These are phyloP conservation scores for Numida meleagris DNA, from an alignment of 2,113 vertebrate genomes.

Conservation along the genomic window DNA sequence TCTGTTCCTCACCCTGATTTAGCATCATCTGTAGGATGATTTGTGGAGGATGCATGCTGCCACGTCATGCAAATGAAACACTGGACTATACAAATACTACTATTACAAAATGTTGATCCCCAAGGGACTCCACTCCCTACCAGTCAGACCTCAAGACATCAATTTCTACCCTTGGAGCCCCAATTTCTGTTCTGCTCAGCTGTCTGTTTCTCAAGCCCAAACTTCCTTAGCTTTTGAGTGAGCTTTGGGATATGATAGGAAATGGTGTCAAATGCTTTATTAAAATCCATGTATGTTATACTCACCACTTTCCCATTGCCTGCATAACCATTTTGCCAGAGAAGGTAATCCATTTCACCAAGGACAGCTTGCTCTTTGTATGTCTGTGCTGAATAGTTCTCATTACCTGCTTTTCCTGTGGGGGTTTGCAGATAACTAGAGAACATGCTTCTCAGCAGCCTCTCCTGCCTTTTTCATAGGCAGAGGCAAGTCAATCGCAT, in stretches of 20 bases:
- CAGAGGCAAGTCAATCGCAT: not conserved
- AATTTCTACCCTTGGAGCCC: not conserved
- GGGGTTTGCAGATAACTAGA: not conserved
- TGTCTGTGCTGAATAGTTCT: not conserved
- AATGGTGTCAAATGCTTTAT: not conserved
- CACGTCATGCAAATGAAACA: not conserved
- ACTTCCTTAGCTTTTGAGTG: not conserved
- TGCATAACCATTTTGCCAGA: not conserved
- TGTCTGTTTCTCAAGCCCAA: not conserved
- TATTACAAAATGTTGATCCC: not conserved
- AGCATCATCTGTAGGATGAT: not conserved
- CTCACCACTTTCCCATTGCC: not conserved
- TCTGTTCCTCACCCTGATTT: not conserved
- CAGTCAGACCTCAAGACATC: not conserved
- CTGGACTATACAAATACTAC: no score
- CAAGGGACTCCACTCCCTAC: not conserved
- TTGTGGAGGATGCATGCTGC: not conserved
- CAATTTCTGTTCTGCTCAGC: not conserved
- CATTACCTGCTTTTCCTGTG: not conserved
- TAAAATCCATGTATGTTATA: not conserved
- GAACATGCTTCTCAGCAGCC: not conserved
- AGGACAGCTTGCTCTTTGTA: not conserved
- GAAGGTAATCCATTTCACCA: not conserved
- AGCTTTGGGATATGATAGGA: not conserved
- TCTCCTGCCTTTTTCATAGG: not conserved